Conservation (phyloP, 1,140 invertebrate species). For the Drosophila arawakana region DNA sequence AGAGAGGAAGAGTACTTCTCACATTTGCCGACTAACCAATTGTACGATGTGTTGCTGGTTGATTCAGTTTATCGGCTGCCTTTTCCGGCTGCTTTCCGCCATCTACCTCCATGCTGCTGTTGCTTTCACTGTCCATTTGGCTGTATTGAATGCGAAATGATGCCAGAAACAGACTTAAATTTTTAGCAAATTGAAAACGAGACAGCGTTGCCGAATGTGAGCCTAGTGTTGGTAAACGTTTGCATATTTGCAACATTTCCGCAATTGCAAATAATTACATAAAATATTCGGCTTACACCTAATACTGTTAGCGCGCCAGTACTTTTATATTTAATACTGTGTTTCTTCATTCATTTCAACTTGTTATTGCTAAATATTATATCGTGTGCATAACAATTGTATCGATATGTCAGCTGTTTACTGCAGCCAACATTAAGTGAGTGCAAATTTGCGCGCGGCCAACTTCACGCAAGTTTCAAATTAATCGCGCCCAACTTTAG, state of each 20-base stretch:
- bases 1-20: too few species aligned
- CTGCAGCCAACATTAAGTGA: conserved; percentile 19
- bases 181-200: conserved; percentile 31
- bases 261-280: neutral
- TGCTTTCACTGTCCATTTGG: conserved; percentile 36
- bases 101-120: conserved; percentile 37
- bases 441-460: conserved; percentile 12
- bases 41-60: neutral
- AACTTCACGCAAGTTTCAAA: conserved; percentile 30
- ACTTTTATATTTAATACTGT: neutral
- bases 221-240: conserved; percentile 22
- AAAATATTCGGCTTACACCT: neutral
- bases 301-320: neutral
- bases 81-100: neutral
- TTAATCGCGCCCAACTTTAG: neutral
- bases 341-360: neutral
- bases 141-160: neutral
- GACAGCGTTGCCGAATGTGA: conserved; percentile 14
- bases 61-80: neutral
- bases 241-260: conserved; percentile 13
- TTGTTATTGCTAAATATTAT: neutral
- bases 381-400: neutral
- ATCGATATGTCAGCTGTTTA: conserved; percentile 29
- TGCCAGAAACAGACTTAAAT: neutral
- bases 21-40: conserved; percentile 9